phyloP scores from a whole-genome alignment of 2,113 vertebrate genomes.

The Grus americana region DNA sequence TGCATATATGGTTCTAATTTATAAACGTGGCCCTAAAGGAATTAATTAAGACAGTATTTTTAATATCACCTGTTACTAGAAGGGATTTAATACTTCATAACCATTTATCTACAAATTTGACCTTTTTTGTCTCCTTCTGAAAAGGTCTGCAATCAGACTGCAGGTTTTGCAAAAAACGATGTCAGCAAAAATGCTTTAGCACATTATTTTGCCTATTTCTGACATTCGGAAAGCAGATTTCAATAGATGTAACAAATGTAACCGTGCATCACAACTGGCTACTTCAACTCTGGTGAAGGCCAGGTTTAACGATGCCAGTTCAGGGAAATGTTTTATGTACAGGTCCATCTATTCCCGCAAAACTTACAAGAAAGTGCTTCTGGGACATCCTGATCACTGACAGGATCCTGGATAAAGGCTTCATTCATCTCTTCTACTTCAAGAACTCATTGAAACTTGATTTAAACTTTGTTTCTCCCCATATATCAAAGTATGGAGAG shows the following conservation, averaged over 20 bases:
- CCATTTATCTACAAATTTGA: not conserved
- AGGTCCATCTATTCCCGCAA: not conserved
- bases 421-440: not conserved
- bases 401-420: not conserved
- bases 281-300: not conserved
- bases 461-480: not conserved
- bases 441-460: not conserved
- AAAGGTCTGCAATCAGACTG: not conserved
- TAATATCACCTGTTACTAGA: not conserved
- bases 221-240: not conserved
- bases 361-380: not conserved
- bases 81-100: not conserved
- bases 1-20: not conserved
- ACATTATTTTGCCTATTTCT: constrained; percentile 1
- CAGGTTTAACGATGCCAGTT: not conserved
- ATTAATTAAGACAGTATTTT: not conserved
- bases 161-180: not conserved
- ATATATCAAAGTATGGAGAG: not conserved
- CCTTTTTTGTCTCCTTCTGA: not conserved
- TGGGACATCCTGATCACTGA: not conserved
- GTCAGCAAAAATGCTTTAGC: not conserved
- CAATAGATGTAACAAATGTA: not conserved
- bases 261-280: not conserved
- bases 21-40: not conserved
- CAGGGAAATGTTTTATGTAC: not conserved